A percentile compares a stretch with the other conserved stretches of the same genome.
phyloP scores from a whole-genome alignment of 2,888 invertebrate species.

The Cantharis lateralis region DNA sequence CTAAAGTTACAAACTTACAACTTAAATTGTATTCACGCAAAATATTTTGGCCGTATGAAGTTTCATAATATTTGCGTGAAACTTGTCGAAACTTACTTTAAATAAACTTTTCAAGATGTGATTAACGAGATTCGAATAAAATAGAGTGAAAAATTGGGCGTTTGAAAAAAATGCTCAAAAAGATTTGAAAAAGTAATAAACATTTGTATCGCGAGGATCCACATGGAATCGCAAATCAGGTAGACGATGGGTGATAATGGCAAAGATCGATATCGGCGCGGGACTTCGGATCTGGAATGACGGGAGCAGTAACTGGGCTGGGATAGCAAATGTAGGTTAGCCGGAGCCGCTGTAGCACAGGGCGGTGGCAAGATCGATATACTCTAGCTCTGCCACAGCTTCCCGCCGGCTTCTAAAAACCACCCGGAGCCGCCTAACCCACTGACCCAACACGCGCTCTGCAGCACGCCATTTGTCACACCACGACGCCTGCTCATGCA shows the following conservation, averaged over 20 bases:
- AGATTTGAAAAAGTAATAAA: constrained; percentile 1
- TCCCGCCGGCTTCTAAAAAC: constrained; percentile 36
- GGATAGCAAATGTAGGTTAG: constrained; percentile 55
- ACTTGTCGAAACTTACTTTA: background rate
- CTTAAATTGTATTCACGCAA: constrained; percentile 10
- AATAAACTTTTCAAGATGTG: background rate
- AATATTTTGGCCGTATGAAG: constrained; percentile 22
- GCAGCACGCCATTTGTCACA: constrained; percentile 32
- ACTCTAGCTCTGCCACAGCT: constrained; percentile 37
- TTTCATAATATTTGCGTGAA: constrained; percentile 23
- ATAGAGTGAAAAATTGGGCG: background rate
- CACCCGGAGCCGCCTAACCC: constrained; percentile 40
- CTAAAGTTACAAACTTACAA: background rate
- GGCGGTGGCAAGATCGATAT: constrained; percentile 42
- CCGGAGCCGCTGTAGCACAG: constrained; percentile 50
- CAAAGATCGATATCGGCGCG: constrained; percentile 43
- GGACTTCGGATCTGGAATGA: constrained; percentile 37
- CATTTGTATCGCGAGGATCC: constrained; percentile 20
- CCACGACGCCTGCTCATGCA: constrained; percentile 24
- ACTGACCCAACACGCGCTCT: constrained; percentile 40
- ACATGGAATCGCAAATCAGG: constrained; percentile 37
- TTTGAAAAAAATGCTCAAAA: background rate
- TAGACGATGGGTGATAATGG: constrained; percentile 36
- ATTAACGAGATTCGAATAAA: background rate
- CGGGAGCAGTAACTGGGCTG: constrained; percentile 48